phyloP scores from a whole-genome alignment of 2,113 vertebrate species.

The Podarcis raffonei region DNA sequence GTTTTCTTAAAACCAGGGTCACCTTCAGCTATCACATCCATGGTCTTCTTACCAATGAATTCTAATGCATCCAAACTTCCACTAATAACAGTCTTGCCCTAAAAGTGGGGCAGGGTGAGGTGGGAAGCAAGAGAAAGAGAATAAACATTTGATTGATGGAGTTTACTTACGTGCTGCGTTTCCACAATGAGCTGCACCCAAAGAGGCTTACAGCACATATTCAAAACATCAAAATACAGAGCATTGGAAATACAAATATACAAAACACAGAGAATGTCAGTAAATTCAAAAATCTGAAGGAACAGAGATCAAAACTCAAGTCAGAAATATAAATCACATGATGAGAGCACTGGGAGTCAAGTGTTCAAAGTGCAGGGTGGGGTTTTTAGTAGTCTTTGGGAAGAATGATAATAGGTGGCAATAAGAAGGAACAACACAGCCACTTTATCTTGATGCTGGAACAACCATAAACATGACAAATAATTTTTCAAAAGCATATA shows the following conservation, averaged over 20 bases:
- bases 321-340: neutral
- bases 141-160: too few species aligned
- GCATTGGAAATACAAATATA: too few species aligned
- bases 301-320: constrained; percentile 13
- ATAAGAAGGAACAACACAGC: neutral
- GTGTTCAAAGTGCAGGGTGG: constrained; percentile 7
- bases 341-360: neutral
- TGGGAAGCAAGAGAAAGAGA: constrained; percentile 10
- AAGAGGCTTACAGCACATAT: too few species aligned
- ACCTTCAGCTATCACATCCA: constrained; percentile 97
- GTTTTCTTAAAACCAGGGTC: constrained; percentile 97
- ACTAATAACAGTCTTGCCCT: constrained; percentile 92
- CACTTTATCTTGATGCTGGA: neutral
- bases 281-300: constrained; percentile 25
- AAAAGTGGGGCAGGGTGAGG: neutral
- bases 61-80: constrained; percentile 96
- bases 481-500: neutral
- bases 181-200: too few species aligned
- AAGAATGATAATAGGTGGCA: constrained; percentile 1
- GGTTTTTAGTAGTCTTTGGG: neutral
- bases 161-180: too few species aligned
- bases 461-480: neutral
- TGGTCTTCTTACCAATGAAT: constrained; percentile 98
- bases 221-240: too few species aligned
- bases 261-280: too few species aligned